Percentiles rank a stretch among this genome's conserved stretches.
Conservation (phyloP, 2,113 vertebrate genomes). For the Andinoacara biseriatus region DNA sequence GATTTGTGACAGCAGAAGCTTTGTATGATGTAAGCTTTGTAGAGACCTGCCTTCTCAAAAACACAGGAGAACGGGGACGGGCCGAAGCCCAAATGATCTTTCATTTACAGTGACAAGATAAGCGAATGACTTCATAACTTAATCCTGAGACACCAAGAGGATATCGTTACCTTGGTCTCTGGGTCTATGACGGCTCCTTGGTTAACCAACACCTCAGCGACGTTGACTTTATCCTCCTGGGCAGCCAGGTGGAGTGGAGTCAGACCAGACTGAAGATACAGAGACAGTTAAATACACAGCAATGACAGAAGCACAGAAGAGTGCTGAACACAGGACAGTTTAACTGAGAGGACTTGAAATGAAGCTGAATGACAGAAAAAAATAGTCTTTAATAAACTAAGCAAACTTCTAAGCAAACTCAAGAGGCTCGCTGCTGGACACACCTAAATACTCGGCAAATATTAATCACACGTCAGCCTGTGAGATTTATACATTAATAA, state of each 20-base stretch:
- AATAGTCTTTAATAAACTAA: too few relatives aligned
- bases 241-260: slow-evolving; percentile 95
- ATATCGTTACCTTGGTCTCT: slow-evolving; percentile 88
- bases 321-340: background rate
- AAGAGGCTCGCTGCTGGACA: background rate
- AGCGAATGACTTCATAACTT: rapidly evolving
- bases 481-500: background rate
- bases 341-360: background rate
- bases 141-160: background rate
- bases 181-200: slow-evolving; percentile 89
- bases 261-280: slow-evolving; percentile 86
- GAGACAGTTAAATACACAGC: slow-evolving; percentile 3
- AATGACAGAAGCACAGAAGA: background rate
- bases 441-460: background rate
- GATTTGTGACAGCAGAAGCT: background rate
- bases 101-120: background rate
- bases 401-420: background rate
- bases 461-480: background rate
- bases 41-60: background rate
- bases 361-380: background rate
- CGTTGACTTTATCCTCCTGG: slow-evolving; percentile 95
- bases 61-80: background rate
- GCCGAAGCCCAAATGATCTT: background rate
- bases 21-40: background rate
- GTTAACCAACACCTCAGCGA: slow-evolving; percentile 94